phyloP scores from a whole-genome alignment of 30 jellyfish, hydroid and myxozoan species.

The Aurelia aurita region DNA sequence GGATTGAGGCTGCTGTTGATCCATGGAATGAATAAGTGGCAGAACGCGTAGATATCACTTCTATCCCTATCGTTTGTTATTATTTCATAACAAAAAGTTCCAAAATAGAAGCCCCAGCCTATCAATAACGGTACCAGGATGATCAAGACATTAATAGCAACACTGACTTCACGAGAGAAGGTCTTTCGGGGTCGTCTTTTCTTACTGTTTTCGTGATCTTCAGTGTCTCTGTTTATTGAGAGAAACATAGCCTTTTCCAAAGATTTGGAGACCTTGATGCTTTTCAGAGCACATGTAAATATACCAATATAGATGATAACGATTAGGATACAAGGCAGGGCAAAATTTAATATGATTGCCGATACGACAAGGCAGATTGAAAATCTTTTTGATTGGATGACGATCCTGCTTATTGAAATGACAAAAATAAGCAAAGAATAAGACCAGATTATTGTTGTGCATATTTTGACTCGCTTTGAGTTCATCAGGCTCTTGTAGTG shows the following conservation, averaged over 20 bases:
- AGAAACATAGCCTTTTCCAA: constrained; percentile 63
- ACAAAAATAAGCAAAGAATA: constrained; percentile 45
- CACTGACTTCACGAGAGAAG: constrained; percentile 55
- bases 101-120: constrained; percentile 93
- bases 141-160: constrained; percentile 63
- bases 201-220: neutral
- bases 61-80: constrained; percentile 30
- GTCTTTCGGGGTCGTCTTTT: constrained; percentile 23
- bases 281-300: constrained; percentile 56
- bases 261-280: constrained; percentile 52
- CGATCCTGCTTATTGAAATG: constrained; percentile 65
- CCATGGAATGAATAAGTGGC: constrained; percentile 82
- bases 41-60: constrained; percentile 62
- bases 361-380: constrained; percentile 34
- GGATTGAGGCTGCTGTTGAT: constrained; percentile 85
- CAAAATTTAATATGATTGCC: constrained; percentile 68
- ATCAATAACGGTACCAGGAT: constrained; percentile 78
- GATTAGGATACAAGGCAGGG: constrained; percentile 70
- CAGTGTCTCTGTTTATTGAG: constrained; percentile 25
- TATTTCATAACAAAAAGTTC: constrained; percentile 81
- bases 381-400: constrained; percentile 26
- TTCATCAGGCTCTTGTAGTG: constrained; percentile 55
- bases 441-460: constrained; percentile 54
- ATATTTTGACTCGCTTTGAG: constrained; percentile 39
- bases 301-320: constrained; percentile 55